phyloP scores from a whole-genome alignment of 1,140 invertebrate species.

The Pygmarrhopalites habei region DNA sequence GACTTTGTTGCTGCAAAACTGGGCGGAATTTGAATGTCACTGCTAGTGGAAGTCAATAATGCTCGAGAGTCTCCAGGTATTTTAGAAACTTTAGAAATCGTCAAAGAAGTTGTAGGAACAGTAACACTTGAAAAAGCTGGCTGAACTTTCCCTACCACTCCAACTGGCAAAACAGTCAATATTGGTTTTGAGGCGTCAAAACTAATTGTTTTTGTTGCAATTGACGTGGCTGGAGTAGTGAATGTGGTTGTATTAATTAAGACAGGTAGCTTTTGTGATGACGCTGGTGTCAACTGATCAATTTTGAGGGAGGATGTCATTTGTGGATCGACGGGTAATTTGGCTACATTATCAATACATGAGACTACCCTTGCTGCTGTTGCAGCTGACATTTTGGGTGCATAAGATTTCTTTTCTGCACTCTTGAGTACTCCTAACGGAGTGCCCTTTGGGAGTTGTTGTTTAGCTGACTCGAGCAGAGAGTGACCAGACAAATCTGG shows the following conservation, averaged over 20 bases:
- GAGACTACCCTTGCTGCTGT: not conserved
- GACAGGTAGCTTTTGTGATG: constrained; percentile 36
- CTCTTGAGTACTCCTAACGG: not conserved
- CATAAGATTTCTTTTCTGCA: constrained; percentile 7
- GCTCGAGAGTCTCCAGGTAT: not conserved
- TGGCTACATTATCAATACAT: constrained; percentile 9
- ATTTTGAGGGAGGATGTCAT: not conserved
- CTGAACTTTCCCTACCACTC: no score
- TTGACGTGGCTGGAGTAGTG: not conserved
- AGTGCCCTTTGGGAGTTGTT: no score
- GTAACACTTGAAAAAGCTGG: no score
- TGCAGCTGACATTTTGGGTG: not conserved
- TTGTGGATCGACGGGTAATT: constrained; percentile 3
- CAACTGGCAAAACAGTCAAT: no score
- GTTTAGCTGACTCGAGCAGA: not conserved
- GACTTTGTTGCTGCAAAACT: no score
- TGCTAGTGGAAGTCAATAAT: no score
- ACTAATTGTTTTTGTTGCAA: no score
- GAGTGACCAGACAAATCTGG: not conserved
- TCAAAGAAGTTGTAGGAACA: not conserved
- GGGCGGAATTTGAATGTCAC: no score
- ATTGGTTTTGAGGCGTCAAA: no score
- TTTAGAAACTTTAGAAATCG: not conserved
- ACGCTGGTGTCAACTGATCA: constrained; percentile 12
- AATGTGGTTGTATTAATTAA: constrained; percentile 8